Evolutionary conservation across 2,888 invertebrate genomes (phyloP), one percentile per base, ranked within the genome.

Genomic region (Monopis laevigella): DNA sequence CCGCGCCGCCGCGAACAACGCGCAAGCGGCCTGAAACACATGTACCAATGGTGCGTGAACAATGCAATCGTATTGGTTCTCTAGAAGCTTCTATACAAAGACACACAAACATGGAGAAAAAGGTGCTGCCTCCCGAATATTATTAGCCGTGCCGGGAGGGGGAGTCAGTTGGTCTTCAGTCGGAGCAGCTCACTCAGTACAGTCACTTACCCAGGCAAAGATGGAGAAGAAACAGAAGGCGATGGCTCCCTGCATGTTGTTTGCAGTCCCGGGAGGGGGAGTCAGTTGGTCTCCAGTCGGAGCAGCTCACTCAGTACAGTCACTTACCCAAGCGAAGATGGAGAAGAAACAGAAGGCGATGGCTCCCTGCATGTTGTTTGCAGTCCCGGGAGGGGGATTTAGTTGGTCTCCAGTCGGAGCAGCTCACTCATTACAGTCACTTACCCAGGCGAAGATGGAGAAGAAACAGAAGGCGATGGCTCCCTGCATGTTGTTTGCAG

Each of bases 301-400:
- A n/a, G n/a, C n/a, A n/a, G n/a, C n/a, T n/a, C n/a, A n/a, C n/a
- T n/a, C n/a, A n/a, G n/a, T n/a, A n/a, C n/a, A n/a, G n/a, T n/a
- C n/a, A 70, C 86, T 84, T 82, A 98, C 98, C 98, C 98, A 98
- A 58, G 94, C 87, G 58, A 94, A 90, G 60, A 96, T 93, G 39
- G 97, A 95, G 82, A 98, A 96, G 83, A 99, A 96, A 42, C 90
- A 91, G 82, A 98, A 98, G 14, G 93, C 93, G 62, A 98, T 97
- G 49, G 98, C 96, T 39, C 94, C 94, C 69, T 95, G 92, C 64
- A 96, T 89, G 77, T 94, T 95, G 74, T 90, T 92, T 40, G 88
- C 89, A 42, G 95, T 93, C 50, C 86, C 88, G 40, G 82, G 70
- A 0, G 83, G 82, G 5, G 90, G 88, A n/a, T n/a, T n/a, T 24